Conservation (phyloP, 1,140 invertebrate species). For the Diorhabda elongata region DNA sequence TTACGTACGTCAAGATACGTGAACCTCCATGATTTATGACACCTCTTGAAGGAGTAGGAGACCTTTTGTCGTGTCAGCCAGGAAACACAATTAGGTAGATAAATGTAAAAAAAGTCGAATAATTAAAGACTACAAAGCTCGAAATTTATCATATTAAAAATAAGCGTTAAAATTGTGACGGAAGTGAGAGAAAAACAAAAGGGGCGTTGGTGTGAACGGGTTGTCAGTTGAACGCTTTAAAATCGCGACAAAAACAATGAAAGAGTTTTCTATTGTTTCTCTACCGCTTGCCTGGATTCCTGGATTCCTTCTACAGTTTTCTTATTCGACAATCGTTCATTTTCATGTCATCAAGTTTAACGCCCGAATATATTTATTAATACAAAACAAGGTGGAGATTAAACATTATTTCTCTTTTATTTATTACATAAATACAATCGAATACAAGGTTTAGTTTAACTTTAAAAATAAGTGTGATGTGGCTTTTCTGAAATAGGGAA, state of each 20-base stretch:
- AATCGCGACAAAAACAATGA: slow-evolving; percentile 46
- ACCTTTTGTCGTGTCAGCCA: slow-evolving; percentile 40
- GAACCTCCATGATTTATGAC: slow-evolving; percentile 44
- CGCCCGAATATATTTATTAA: slow-evolving; percentile 12
- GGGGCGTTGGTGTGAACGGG: slow-evolving; percentile 38
- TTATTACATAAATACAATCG: too few species aligned
- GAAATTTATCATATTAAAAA: slow-evolving; percentile 50
- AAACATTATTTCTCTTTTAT: too few species aligned
- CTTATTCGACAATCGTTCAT: slow-evolving; percentile 43
- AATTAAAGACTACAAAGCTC: slow-evolving; percentile 48
- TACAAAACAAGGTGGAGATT: too few species aligned
- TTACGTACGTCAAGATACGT: slow-evolving; percentile 37
- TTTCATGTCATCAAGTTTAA: slow-evolving; percentile 36
- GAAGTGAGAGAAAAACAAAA: slow-evolving; percentile 47
- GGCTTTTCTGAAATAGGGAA: too few species aligned
- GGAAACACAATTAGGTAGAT: slow-evolving; percentile 49
- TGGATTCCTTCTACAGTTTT: slow-evolving; percentile 23
- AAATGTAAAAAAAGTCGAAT: slow-evolving; percentile 48
- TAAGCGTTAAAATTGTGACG: slow-evolving; percentile 45
- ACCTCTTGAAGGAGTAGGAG: slow-evolving; percentile 38
- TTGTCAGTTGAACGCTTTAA: slow-evolving; percentile 44
- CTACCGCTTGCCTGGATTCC: slow-evolving; percentile 22
- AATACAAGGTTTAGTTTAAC: too few species aligned
- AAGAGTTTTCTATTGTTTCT: slow-evolving; percentile 46
- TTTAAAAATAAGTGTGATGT: too few species aligned